Conservation (phyloP, 2,888 invertebrate species). For the Antheraea assamensis region DNA sequence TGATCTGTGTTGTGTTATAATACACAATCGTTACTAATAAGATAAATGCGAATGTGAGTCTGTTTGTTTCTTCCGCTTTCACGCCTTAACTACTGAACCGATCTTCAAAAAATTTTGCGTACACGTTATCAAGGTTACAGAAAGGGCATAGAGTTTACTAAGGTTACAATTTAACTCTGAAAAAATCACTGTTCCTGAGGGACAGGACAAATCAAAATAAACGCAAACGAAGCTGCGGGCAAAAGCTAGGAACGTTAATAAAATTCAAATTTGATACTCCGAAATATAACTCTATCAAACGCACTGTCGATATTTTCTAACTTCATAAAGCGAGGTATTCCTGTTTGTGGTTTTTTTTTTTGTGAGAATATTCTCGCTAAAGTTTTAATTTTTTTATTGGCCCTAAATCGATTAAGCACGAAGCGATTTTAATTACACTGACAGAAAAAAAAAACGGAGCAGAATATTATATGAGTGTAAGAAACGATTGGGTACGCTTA, state of each 20-base stretch:
- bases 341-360: neutral
- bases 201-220: too few relatives aligned
- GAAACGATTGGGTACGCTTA: constrained; percentile 1
- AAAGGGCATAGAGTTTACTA: too few relatives aligned
- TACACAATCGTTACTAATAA: too few relatives aligned
- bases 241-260: neutral
- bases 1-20: too few relatives aligned
- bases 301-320: neutral
- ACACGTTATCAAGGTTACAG: too few relatives aligned
- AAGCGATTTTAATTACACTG: neutral
- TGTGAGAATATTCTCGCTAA: neutral
- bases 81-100: too few relatives aligned
- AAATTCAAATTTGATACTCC: neutral
- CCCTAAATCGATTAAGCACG: neutral
- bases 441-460: neutral
- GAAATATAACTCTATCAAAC: neutral
- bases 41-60: too few relatives aligned
- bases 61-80: too few relatives aligned
- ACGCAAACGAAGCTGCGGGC: too few relatives aligned
- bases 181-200: too few relatives aligned
- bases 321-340: neutral
- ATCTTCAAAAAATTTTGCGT: too few relatives aligned
- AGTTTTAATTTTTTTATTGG: neutral
- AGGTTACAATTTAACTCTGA: too few relatives aligned
- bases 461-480: neutral